Evolutionary conservation across 2,113 vertebrate species (phyloP).

Genomic region (Fukomys damarensis): DNA sequence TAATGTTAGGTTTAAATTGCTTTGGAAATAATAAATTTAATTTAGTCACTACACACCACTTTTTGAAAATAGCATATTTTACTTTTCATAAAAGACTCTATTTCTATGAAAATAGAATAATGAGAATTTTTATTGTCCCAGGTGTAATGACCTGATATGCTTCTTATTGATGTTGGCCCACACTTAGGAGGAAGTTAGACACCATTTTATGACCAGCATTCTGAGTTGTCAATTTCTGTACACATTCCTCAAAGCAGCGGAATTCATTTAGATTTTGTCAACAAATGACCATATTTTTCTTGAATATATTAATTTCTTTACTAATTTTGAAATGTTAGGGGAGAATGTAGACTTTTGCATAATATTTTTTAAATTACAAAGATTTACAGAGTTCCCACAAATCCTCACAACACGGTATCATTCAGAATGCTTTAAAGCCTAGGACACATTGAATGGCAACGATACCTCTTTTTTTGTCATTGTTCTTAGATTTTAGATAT

Average conservation of each 20-base stretch:
- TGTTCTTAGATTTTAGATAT: not conserved
- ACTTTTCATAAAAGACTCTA: not conserved
- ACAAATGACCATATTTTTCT: not conserved
- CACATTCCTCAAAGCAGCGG: not conserved
- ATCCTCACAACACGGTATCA: not conserved
- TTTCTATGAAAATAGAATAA: not conserved
- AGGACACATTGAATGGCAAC: not conserved
- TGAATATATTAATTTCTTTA: conserved; percentile 20
- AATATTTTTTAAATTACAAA: not conserved
- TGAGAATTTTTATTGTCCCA: not conserved
- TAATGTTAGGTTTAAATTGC: conserved; percentile 33
- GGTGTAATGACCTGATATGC: not conserved
- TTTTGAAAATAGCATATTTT: not conserved
- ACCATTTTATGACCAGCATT: not conserved
- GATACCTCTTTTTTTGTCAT: not conserved
- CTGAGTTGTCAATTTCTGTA: conserved; percentile 6
- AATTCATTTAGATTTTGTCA: conserved; percentile 35
- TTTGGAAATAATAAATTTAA: conserved; percentile 9
- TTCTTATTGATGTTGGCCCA: not conserved
- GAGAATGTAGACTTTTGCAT: not conserved
- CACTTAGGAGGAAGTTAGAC: not conserved
- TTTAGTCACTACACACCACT: not conserved
- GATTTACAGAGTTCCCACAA: conserved; percentile 11
- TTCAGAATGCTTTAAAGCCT: not conserved
- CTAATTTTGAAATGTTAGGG: not conserved